Evolutionary conservation across 1,140 invertebrate species (phyloP), one percentile per base, ranked within the genome.

Genomic region (Sitodiplosis mosellana): DNA sequence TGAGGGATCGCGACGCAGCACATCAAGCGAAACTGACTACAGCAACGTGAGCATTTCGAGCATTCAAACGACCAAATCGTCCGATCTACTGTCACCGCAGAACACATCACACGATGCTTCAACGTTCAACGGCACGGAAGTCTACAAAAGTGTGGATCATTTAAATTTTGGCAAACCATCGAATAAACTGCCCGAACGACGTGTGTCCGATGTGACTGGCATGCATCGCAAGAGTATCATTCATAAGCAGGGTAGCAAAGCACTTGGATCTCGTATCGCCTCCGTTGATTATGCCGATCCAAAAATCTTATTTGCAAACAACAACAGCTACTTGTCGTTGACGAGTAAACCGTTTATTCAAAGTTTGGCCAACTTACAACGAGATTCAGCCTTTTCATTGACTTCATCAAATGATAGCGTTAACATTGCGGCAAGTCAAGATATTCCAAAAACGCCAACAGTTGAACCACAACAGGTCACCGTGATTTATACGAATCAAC

Each of bases 221-320:
- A 60, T 59, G 59, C 60, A 61, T 0, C 57, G 17, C 2, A 59
- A 62, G 49, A 59, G 55, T 44, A 55, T 63, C 6, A 63, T 72
- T 47, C 83, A 86, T 58, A 79, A 81, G 56, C 81, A 85, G 64
- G 83, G 83, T 20, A 87, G 84, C 54, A 80, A 83, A 41, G 75
- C 76, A 49, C 72, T 89, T 49, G 87, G 87, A 1, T 84, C 85
- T 22, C 75, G 86, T 48, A 87, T 91, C 58, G 86, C 86, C 7
- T 78, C 87, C 56, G 81, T 83, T 0, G 86, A 90, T 55, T 89
- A 89, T 56, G 83, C 80, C 0, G 82, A 89, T 64, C 84, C 85
- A 7, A 73, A 71, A 36, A 72, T 74, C 1, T 62, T 84, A 0
- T 72, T 76, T 45, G 67, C 66, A 21, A 68, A 71, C 10, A 56